Conservation (phyloP, 2,113 vertebrate genomes). For the Alethe castanea region DNA sequence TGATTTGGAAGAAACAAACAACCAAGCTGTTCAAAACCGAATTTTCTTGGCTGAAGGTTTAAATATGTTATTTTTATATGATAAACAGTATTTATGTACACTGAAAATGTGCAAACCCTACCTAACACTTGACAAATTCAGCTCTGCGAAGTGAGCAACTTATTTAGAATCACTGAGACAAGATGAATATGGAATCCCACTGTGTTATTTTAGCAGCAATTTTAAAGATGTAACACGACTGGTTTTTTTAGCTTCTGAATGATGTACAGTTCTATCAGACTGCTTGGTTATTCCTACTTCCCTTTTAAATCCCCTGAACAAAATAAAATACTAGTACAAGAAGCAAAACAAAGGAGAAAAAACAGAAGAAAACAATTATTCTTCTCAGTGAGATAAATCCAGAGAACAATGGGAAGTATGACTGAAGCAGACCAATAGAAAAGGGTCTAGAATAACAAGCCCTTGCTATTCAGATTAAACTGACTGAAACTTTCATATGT, state of each 20-base stretch:
- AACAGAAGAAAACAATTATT: not conserved
- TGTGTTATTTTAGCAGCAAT: not conserved
- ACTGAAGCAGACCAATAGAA: not conserved
- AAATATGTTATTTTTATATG: not conserved
- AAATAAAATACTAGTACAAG: not conserved
- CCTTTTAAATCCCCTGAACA: not conserved
- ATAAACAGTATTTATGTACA: not conserved
- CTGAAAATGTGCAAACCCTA: not conserved
- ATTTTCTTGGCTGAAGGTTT: not conserved
- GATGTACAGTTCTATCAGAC: not conserved
- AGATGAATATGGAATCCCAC: not conserved
- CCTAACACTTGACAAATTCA: not conserved
- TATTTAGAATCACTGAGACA: not conserved
- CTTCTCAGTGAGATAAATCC: not conserved
- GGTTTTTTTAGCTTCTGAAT: not conserved
- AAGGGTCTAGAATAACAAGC: not conserved
- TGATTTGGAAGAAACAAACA: not conserved
- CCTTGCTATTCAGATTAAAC: not conserved
- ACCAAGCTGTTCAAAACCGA: not conserved
- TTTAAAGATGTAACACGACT: not conserved
- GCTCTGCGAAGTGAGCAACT: not conserved
- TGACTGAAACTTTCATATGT: not conserved
- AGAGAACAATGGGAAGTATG: not conserved
- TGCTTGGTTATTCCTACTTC: not conserved
- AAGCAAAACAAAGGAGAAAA: not conserved